phyloP scores from a whole-genome alignment of 2,113 vertebrate species.

The Petrocephalus microphthalmus region DNA sequence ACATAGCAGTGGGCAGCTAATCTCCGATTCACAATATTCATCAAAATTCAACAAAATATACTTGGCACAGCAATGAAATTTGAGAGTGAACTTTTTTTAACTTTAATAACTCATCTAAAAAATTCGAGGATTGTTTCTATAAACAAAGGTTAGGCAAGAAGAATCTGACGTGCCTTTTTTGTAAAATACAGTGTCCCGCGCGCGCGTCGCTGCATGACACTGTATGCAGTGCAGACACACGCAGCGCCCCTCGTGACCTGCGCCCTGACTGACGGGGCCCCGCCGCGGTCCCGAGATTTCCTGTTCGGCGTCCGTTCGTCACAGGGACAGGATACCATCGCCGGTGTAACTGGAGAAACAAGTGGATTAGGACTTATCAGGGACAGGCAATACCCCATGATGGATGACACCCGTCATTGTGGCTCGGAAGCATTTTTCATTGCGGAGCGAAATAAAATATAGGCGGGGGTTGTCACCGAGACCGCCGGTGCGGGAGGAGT shows the following conservation, averaged over 20 bases:
- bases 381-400: slow-evolving; percentile 56
- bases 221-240: neutral
- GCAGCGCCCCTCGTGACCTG: neutral
- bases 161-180: neutral
- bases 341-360: slow-evolving; percentile 55
- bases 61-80: neutral
- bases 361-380: slow-evolving; percentile 61
- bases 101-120: neutral
- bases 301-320: slow-evolving; percentile 35
- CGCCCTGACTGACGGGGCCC: neutral
- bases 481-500: neutral
- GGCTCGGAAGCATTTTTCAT: slow-evolving; percentile 30
- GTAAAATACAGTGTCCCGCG: neutral
- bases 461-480: slow-evolving; percentile 22
- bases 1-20: too few relatives aligned
- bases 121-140: neutral
- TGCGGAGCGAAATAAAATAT: slow-evolving; percentile 15
- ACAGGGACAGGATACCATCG: slow-evolving; percentile 36
- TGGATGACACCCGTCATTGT: slow-evolving; percentile 52
- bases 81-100: neutral
- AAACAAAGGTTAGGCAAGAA: neutral
- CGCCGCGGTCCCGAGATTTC: slow-evolving; percentile 20
- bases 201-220: neutral
- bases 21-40: neutral
- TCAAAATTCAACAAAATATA: neutral